Evolutionary conservation across 37 sponge, comb jelly and placozoan genomes (phyloP), one percentile per base, ranked within the genome.

Genomic region (Geodia barretti): DNA sequence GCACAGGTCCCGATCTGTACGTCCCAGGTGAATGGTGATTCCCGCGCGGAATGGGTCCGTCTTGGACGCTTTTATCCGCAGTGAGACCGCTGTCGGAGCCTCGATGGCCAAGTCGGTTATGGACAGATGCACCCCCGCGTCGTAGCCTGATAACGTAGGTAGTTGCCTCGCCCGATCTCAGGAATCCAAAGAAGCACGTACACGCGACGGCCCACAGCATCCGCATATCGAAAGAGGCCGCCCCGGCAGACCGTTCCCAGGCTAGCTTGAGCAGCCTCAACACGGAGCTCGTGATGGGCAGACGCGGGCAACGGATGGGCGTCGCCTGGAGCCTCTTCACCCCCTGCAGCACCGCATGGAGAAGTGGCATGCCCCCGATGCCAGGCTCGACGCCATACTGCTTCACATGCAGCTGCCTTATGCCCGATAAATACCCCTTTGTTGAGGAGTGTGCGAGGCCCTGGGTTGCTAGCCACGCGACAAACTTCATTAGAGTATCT

Each of bases 41-140:
- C 86, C 86, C 28, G n/a, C 21, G 36, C 79, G 2, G 62, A 78
- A 85, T 20, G 79, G 79, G 79, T 85, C 86, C 25, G 86, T 85
- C 54, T 85, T 85, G 1, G 73, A 85, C 23, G 86, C 86, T 54
- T 85, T 85, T 33, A 85, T 61, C 14, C 26, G 42, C 1, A 85
- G 32, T 23, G 20, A 21, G 21, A 78, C 33, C 47, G 35, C 37
- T 23, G 79, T 31, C n/a, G 86, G 79, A 3, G 7, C 54, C 54
- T 47, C 54, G 11, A 47, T 7, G 54, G 54, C 7, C 11, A 47
- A 7, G 14, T 47, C 54, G 54, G 54, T 17, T 14, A 47, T 14
- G 54, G 54, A 47, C 14, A 47, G 54, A 47, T 47, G 54, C 11
- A 47, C 54, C 54, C n/a, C n/a, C n/a, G n/a, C n/a, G n/a, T n/a